phyloP scores from a whole-genome alignment of 1,140 invertebrate genomes.

The Zaprionus africanus region DNA sequence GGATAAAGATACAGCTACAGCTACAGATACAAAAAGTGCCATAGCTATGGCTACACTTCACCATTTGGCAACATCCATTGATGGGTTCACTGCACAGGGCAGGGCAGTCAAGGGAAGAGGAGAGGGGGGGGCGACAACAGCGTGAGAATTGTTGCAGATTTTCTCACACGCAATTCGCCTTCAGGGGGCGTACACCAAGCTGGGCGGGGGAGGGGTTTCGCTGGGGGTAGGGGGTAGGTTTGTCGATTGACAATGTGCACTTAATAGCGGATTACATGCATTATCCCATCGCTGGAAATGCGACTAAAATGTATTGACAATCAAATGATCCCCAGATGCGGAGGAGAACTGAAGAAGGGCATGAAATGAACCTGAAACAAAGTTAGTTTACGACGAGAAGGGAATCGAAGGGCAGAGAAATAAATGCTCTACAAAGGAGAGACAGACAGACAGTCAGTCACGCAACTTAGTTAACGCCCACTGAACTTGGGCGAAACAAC shows the following conservation, averaged over 20 bases:
- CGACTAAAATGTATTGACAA: constrained; percentile 82
- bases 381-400: constrained; percentile 33
- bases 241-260: constrained; percentile 79
- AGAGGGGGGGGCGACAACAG: constrained; percentile 47
- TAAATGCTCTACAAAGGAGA: background rate
- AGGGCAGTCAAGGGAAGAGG: constrained; percentile 7
- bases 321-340: constrained; percentile 71
- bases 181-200: constrained; percentile 1
- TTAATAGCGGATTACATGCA: constrained; percentile 84
- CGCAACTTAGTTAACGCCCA: constrained; percentile 25
- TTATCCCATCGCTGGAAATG: constrained; percentile 77
- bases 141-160: constrained; percentile 83
- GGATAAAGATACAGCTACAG: constrained; percentile 6
- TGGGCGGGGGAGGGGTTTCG: background rate
- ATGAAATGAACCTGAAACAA: constrained; percentile 48
- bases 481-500: constrained; percentile 17
- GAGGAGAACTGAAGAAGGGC: constrained; percentile 22
- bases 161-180: constrained; percentile 69
- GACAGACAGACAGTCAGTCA: background rate
- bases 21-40: constrained; percentile 7
- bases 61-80: constrained; percentile 60
- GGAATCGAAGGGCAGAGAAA: background rate
- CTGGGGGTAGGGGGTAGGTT: background rate
- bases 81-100: constrained; percentile 72
- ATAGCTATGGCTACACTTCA: constrained; percentile 52